Conservation (phyloP, 92 coral and sea anemone genomes). For the Phymanthus crucifer region DNA sequence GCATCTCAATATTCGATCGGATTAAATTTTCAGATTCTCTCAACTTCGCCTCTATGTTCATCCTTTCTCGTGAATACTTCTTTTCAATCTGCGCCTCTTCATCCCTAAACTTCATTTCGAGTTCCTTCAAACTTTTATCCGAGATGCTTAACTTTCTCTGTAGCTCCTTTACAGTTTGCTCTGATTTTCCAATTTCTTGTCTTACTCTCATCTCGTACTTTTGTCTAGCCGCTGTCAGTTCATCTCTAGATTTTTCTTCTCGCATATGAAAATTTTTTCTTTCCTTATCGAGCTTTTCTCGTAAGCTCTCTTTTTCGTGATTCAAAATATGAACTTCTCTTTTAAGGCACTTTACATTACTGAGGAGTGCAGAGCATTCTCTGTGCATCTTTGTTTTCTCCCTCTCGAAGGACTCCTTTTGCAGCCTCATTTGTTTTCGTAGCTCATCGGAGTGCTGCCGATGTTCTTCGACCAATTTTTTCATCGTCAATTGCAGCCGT, state of each 20-base stretch:
- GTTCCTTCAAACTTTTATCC: conserved; percentile 44
- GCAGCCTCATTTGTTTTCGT: conserved; percentile 49
- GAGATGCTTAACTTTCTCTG: conserved; percentile 46
- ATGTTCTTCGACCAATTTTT: conserved; percentile 34
- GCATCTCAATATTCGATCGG: conserved; percentile 49
- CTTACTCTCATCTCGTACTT: conserved; percentile 55
- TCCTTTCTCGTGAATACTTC: conserved; percentile 48
- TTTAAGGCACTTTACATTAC: conserved; percentile 49
- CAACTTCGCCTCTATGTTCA: conserved; percentile 48
- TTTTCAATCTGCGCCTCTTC: conserved; percentile 49
- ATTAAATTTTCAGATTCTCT: conserved; percentile 49
- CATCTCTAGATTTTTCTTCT: conserved; percentile 39
- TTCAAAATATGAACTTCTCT: conserved; percentile 55
- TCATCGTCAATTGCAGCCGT: conserved; percentile 12
- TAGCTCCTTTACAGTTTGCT: conserved; percentile 40
- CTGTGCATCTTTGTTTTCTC: conserved; percentile 26
- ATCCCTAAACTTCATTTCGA: conserved; percentile 55
- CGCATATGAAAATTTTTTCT: conserved; percentile 34
- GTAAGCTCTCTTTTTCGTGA: conserved; percentile 56
- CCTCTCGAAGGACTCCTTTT: conserved; percentile 44
- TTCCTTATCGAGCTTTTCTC: conserved; percentile 44
- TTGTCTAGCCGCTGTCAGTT: conserved; percentile 40
- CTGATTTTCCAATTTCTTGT: conserved; percentile 53
- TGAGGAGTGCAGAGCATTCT: conserved; percentile 36
- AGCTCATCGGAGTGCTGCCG: conserved; percentile 55